Evolutionary conservation across 1,140 invertebrate genomes (phyloP), one percentile per base, ranked within the genome.

Genomic region (Mycetomoellerius zeteki): DNA sequence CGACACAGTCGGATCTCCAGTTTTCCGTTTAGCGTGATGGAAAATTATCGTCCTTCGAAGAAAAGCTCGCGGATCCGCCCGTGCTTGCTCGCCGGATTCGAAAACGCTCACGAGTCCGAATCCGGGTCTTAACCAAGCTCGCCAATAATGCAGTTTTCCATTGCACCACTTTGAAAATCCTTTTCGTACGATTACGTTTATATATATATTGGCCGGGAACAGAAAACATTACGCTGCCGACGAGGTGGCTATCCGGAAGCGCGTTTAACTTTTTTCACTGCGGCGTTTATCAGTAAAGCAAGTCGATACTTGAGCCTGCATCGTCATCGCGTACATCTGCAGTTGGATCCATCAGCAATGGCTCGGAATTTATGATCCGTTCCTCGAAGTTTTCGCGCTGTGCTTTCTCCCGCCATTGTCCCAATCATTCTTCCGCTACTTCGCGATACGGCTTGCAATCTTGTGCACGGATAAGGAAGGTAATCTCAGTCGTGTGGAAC

Each of bases 301-400:
- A 56, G 47, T 84, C 56, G 65, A 89, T 86, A 50, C 43, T 33
- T 52, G 12, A 10, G 43, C 43, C 33, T 27, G 54, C 33, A 69
- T 43, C 16, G 69, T 47, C 33, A 69, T 43, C 16, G 69, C 54
- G 24, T 54, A 43, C n/a, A n/a, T n/a, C n/a, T 33, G 19, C 50
- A 62, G 58, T 62, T 7, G 72, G 12, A 75, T 14, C 24, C 43
- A 30, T 30, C 71, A 72, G n/a, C 72, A 56, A 54, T 60, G 30
- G 47, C 10, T 5, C 10, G 14, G 64, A 77, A 90, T 89, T 90
- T 90, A 89, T 89, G 88, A 82, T 90, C 50, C n/a, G 37, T 21
- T 52, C 8, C 30, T 56, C 80, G n/a, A 60, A 64, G 50, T 88
- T 85, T 85, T 24, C 33, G 14, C 14, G 62, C 16, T 54, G 21